Conservation (phyloP, 2,888 invertebrate species). For the Microctonus hyperodae region DNA sequence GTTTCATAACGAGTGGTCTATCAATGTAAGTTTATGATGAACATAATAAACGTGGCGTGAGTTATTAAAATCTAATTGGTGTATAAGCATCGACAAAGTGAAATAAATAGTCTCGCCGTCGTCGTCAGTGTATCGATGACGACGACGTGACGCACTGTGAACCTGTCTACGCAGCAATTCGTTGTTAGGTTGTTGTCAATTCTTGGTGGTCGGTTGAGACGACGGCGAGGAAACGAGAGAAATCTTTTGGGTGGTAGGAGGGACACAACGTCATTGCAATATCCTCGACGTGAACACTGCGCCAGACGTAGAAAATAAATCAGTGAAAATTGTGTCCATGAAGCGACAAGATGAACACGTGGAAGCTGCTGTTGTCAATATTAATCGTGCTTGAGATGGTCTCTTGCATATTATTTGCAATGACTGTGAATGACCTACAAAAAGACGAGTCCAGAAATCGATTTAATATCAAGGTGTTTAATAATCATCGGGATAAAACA, state of each 20-base stretch:
- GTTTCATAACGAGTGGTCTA: conserved; percentile 4
- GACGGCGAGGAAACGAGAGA: conserved; percentile 9
- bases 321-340: conserved; percentile 48
- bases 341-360: conserved; percentile 53
- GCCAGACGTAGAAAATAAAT: conserved; percentile 35
- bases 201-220: conserved; percentile 1
- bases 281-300: conserved; percentile 21
- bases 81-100: not conserved
- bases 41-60: not conserved
- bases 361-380: conserved; percentile 45
- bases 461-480: conserved; percentile 30
- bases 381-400: conserved; percentile 32
- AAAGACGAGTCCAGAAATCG: conserved; percentile 23
- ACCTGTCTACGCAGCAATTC: conserved; percentile 2
- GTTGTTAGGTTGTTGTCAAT: not conserved
- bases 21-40: not conserved
- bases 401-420: conserved; percentile 35
- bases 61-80: not conserved
- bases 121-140: conserved; percentile 14
- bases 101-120: conserved; percentile 5
- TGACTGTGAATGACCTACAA: conserved; percentile 31
- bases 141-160: conserved; percentile 16
- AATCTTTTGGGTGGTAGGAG: conserved; percentile 23
- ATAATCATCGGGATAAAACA: conserved; percentile 39
- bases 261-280: conserved; percentile 16